These are phyloP conservation scores for Diogma glabrata DNA, from an alignment of 2,888 invertebrate species.

Conservation along the genomic window DNA sequence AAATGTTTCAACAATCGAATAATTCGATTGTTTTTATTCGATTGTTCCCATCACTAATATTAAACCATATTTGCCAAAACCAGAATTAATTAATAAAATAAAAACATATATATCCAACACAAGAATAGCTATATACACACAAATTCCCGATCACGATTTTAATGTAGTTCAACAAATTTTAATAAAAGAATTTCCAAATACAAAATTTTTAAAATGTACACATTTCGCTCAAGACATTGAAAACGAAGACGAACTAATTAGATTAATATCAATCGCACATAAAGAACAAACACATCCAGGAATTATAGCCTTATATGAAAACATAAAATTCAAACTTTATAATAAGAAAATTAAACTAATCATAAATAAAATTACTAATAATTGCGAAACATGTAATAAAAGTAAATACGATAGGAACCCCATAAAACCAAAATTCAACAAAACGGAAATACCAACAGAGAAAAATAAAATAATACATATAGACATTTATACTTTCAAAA, in stretches of 20 bases:
- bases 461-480: conserved; percentile 4
- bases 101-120: conserved; percentile 2
- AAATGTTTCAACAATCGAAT: no score
- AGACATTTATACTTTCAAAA: conserved; percentile 4
- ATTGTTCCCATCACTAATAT: no score
- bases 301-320: background rate
- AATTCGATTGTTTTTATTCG: no score
- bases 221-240: background rate
- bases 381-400: background rate
- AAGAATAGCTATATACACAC: conserved; percentile 11
- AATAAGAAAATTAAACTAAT: background rate
- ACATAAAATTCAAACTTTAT: background rate
- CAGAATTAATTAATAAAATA: conserved; percentile 4
- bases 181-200: background rate
- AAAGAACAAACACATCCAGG: conserved; percentile 1
- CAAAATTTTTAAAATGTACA: background rate
- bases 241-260: background rate
- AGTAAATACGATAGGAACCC: background rate
- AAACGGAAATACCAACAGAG: conserved; percentile 1
- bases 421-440: background rate
- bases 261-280: background rate
- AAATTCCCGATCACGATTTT: conserved; percentile 11
- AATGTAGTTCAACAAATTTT: conserved; percentile 4
- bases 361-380: background rate
- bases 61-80: background rate